Evolutionary conservation across 1,140 invertebrate species (phyloP), one percentile per base, ranked within the genome.

Genomic region (Polyergus mexicanus): DNA sequence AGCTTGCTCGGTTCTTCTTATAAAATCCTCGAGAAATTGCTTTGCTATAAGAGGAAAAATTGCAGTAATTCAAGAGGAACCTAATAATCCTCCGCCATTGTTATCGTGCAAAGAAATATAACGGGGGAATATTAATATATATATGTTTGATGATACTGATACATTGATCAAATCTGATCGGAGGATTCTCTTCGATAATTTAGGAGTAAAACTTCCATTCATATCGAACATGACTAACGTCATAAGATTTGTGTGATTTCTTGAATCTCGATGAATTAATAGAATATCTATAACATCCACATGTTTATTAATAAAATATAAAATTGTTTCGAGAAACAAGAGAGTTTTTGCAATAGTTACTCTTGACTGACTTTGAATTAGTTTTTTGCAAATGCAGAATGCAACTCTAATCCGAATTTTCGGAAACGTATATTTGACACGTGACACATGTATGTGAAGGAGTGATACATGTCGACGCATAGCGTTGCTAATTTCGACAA

Each of bases 101-200:
- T 11, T 6, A 74, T 38, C 7, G 22, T 13, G 5, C 41, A 75
- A 60, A 76, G 38, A 83, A 71, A 88, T 72, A 56, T 84, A 87
- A 68, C 22, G 62, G 54, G 63, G 44, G 65, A 88, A 84, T 87
- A 88, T 88, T 84, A 87, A 86, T 84, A 87, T 66, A 68, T 80
- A 68, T 80, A 60, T 74, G 84, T 87, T 80, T 74, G 84, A 85
- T 81, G 71, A 87, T 85, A 86, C 85, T 65, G 80, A 86, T 86
- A 86, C 71, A 87, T 86, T 69, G 74, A 86, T 71, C 28, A 54
- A 72, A n/a, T 72, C 54, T 22, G 10, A 28, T 56, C 0, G 5
- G 10, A 2, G 32, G 32, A 35, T 13, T 32, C 2, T 71, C 19
- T 19, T 28, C 66, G 22, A 22, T 68, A 6, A 69, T 16, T 74